phyloP scores from a whole-genome alignment of 2,113 vertebrate species.

The Nothoprocta pentlandii region DNA sequence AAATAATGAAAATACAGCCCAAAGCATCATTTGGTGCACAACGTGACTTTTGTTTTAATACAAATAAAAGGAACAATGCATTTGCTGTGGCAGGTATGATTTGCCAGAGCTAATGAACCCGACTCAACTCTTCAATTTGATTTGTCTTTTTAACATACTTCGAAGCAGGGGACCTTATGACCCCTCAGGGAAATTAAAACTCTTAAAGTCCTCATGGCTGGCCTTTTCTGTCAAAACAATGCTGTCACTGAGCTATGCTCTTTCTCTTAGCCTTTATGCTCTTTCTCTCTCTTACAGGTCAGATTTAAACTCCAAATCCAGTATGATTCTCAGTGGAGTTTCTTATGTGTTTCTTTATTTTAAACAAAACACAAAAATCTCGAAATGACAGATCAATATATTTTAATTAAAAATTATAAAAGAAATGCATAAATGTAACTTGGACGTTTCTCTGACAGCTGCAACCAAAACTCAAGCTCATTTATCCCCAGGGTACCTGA shows the following conservation, averaged over 20 bases:
- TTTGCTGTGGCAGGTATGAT: neutral
- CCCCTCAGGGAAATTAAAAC: conserved; percentile 61
- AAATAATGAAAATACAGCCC: neutral
- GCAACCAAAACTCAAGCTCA: neutral
- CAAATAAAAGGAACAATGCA: neutral
- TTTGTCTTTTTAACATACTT: conserved; percentile 53
- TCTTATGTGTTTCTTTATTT: conserved; percentile 3
- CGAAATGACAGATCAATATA: conserved; percentile 34
- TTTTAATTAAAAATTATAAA: conserved; percentile 22
- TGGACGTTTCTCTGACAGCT: neutral
- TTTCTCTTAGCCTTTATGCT: neutral
- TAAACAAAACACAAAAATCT: conserved; percentile 32
- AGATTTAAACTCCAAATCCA: conserved; percentile 18
- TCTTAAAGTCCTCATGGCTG: conserved; percentile 39
- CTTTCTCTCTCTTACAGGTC: neutral
- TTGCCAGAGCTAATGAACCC: conserved; percentile 41
- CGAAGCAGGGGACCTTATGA: conserved; percentile 37
- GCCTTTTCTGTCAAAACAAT: conserved; percentile 29
- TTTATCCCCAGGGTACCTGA: neutral
- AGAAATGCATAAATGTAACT: neutral
- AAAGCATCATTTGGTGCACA: neutral
- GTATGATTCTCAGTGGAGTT: neutral
- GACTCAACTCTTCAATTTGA: conserved; percentile 21
- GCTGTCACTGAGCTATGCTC: neutral
- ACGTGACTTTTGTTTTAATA: neutral